These are phyloP conservation scores for Drosophila quinaria DNA, from an alignment of 2,888 invertebrate species.

Conservation along the genomic window DNA sequence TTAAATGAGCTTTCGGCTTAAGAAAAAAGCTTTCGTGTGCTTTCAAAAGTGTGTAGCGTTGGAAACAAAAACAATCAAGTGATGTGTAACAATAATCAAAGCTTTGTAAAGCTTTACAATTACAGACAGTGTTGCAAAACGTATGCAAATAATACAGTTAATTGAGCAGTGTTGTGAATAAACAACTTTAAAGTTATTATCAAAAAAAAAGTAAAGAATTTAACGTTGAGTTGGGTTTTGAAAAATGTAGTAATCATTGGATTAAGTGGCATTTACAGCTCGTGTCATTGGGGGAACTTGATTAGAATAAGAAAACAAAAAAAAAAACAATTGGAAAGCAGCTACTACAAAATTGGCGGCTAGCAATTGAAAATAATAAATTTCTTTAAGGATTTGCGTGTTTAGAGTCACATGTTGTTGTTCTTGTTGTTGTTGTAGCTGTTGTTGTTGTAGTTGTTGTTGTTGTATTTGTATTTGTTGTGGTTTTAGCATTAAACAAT, in stretches of 20 bases:
- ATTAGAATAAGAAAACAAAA: conserved; percentile 15
- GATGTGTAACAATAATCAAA: neutral
- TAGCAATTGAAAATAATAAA: neutral
- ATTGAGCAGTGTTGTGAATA: neutral
- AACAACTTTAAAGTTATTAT: neutral
- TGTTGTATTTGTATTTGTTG: conserved; percentile 6
- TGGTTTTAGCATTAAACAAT: conserved; percentile 60
- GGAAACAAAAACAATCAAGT: conserved; percentile 3
- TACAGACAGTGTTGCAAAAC: neutral
- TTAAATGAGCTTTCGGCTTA: neutral
- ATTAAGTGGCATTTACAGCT: conserved; percentile 29
- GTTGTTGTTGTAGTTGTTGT: neutral
- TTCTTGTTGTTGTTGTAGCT: conserved; percentile 4
- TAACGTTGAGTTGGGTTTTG: too few species aligned
- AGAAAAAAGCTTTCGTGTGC: neutral
- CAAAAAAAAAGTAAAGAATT: neutral
- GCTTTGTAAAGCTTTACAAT: neutral
- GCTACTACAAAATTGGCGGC: neutral
- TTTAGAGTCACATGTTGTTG: conserved; percentile 8
- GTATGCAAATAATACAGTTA: neutral
- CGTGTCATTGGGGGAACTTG: conserved; percentile 16
- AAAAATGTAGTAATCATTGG: neutral
- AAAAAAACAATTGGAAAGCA: conserved; percentile 14
- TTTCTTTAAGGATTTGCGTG: conserved; percentile 25
- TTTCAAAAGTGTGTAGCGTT: neutral